Percentiles rank a stretch among this genome's conserved stretches.
Evolutionary conservation across 30 jellyfish, hydroid and myxozoan species (phyloP).

Genomic region (Sanderia malayensis): DNA sequence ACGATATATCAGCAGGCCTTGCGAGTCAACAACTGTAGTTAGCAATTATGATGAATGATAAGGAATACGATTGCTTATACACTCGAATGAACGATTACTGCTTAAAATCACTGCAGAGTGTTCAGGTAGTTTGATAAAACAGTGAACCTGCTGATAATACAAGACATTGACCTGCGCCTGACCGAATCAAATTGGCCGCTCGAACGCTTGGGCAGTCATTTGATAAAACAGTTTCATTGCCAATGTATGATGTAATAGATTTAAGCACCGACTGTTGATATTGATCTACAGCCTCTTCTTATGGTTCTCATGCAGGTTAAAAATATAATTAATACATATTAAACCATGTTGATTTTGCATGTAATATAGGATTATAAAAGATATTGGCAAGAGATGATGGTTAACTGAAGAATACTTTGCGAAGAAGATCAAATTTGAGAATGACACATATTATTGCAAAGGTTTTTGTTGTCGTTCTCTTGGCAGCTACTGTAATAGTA

Average conservation of each 20-base stretch:
- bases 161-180: conserved; percentile 24
- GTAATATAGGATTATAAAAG: no score
- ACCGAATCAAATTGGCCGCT: conserved; percentile 44
- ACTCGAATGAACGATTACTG: no score
- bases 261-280: no score
- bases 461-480: neutral
- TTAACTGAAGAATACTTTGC: neutral
- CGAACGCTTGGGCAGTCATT: conserved; percentile 53
- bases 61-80: no score
- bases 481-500: neutral
- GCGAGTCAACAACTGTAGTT: no score
- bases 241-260: conserved; percentile 41
- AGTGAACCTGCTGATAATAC: conserved; percentile 14
- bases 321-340: neutral
- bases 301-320: neutral
- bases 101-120: neutral
- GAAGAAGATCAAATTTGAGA: neutral
- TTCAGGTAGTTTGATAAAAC: conserved; percentile 3
- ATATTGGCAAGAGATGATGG: no score
- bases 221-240: conserved; percentile 32
- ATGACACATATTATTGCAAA: neutral
- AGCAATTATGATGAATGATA: no score
- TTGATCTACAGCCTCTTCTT: no score
- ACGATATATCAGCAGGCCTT: no score
- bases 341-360: neutral